These are phyloP conservation scores for Chrysodeixis includens DNA, from an alignment of 2,888 invertebrate genomes.

Conservation along the genomic window DNA sequence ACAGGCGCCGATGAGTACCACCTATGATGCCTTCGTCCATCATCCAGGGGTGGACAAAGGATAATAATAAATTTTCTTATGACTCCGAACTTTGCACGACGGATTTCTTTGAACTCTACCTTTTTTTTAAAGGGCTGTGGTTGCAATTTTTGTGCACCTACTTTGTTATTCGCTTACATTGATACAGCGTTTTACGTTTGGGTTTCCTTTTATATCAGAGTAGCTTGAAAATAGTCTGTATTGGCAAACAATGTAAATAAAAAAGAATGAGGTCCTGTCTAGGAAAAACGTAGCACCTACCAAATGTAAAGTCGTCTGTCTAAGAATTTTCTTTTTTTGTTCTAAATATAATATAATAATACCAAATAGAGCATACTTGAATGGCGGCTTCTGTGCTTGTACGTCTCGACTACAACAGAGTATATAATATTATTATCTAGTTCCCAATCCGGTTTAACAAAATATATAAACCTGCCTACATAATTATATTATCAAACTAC, in stretches of 20 bases:
- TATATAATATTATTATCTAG: not conserved
- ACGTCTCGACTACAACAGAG: not conserved
- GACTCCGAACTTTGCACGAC: constrained; percentile 27
- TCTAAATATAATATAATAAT: not conserved
- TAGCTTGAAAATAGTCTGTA: not conserved
- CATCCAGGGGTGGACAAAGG: constrained; percentile 41
- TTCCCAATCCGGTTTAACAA: constrained; percentile 5
- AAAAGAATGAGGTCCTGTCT: not conserved
- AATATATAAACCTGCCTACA: not conserved
- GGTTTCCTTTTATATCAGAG: not conserved
- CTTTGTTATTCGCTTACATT: not conserved
- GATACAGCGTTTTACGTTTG: not conserved
- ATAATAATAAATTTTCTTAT: constrained; percentile 19
- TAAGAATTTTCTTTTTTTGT: not conserved
- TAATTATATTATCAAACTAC: not conserved
- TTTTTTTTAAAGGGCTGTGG: not conserved
- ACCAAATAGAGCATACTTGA: not conserved
- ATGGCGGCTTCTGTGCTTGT: not conserved
- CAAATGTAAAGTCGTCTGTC: not conserved
- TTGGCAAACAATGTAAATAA: not conserved
- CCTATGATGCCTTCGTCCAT: constrained; percentile 65
- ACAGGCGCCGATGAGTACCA: constrained; percentile 75
- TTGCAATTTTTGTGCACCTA: not conserved
- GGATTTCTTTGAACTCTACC: not conserved
- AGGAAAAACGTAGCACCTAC: not conserved